Percentiles rank a stretch among this genome's conserved stretches.
phyloP scores from a whole-genome alignment of 2,797 vertebrate species.

The Amblyraja radiata region DNA sequence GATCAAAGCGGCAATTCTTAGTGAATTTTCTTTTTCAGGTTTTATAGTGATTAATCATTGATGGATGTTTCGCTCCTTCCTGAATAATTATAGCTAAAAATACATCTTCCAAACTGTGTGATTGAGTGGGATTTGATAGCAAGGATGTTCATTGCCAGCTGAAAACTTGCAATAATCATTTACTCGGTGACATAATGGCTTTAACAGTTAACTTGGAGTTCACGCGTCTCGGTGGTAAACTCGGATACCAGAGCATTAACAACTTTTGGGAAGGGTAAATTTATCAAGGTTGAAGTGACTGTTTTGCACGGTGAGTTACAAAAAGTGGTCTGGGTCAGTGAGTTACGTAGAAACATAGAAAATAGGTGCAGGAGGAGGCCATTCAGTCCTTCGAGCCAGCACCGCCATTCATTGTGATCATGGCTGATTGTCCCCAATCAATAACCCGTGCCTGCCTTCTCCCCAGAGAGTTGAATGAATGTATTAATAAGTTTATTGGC shows the following conservation, averaged over 20 bases:
- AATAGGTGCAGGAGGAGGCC: too few relatives aligned
- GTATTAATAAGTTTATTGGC: too few relatives aligned
- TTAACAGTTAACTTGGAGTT: not conserved
- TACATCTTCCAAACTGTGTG: not conserved
- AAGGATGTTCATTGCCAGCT: not conserved
- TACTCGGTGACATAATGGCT: not conserved
- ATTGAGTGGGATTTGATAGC: not conserved
- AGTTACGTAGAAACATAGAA: too few relatives aligned
- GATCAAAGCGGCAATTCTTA: not conserved
- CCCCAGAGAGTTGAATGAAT: too few relatives aligned
- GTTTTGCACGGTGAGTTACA: not conserved
- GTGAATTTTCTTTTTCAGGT: not conserved
- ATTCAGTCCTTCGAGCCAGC: too few relatives aligned
- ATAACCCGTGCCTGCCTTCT: too few relatives aligned
- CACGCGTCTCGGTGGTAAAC: not conserved
- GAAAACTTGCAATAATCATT: not conserved
- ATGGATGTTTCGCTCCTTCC: not conserved
- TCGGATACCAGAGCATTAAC: not conserved
- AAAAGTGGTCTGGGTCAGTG: not conserved
- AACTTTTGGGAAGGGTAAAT: not conserved
- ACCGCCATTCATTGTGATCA: too few relatives aligned
- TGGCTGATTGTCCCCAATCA: too few relatives aligned
- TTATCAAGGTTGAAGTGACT: not conserved
- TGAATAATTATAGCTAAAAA: not conserved
- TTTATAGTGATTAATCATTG: conserved; percentile 23